Conservation (phyloP, 2,888 invertebrate genomes). For the Ochlodes sylvanus region DNA sequence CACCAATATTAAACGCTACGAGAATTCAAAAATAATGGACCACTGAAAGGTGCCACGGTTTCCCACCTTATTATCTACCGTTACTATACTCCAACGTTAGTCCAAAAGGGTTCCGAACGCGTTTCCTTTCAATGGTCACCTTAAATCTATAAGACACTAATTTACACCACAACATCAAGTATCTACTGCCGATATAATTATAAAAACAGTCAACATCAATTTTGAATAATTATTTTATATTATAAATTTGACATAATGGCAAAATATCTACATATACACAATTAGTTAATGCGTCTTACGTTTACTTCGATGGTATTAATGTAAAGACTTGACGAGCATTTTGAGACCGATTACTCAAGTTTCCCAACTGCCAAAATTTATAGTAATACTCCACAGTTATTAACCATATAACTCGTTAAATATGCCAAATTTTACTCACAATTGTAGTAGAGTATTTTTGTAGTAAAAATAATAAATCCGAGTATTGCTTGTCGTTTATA, state of each 20-base stretch:
- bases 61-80: constrained; percentile 4
- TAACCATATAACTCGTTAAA: constrained; percentile 22
- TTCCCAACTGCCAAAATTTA: constrained; percentile 23
- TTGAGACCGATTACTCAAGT: constrained; percentile 51
- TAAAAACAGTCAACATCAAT: constrained; percentile 86
- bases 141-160: constrained; percentile 83
- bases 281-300: constrained; percentile 61
- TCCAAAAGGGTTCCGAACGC: neutral
- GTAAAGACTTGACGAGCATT: constrained; percentile 59
- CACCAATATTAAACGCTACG: constrained; percentile 80
- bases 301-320: constrained; percentile 64
- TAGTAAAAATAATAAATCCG: constrained; percentile 80
- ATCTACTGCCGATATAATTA: constrained; percentile 84
- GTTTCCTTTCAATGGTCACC: constrained; percentile 61
- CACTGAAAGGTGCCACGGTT: constrained; percentile 66
- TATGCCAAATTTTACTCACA: constrained; percentile 56
- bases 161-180: constrained; percentile 86
- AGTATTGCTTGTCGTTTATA: constrained; percentile 84
- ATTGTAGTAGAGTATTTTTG: constrained; percentile 73
- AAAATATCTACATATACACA: constrained; percentile 83
- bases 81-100: neutral
- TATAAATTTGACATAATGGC: constrained; percentile 80
- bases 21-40: constrained; percentile 77
- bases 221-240: constrained; percentile 80
- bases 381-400: constrained; percentile 16